Evolutionary conservation across 37 sponge, comb jelly and placozoan species (phyloP), one percentile per base, ranked within the genome.

Genomic region (Petrosia ficiformis): DNA sequence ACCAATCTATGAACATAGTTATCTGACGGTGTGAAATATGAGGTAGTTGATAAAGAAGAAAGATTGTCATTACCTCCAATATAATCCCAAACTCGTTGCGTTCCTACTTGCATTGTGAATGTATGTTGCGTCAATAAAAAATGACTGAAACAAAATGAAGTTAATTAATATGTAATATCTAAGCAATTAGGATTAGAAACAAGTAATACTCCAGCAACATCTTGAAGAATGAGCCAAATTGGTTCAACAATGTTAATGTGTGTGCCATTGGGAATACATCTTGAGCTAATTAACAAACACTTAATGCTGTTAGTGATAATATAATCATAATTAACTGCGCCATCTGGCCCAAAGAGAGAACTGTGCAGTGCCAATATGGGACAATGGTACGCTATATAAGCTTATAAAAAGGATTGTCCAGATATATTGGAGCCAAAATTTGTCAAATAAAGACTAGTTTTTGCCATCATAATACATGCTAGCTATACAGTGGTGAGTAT

Each of bases 1-100:
- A 98, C 89, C 76, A 98, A 83, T 8, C 99, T 71, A 65, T 98
- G 99, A 10, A 98, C 99, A 75, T 93, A 98, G 74, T 98, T 98
- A 60, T 98, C 99, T 83, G n/a, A n/a, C n/a, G n/a, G n/a, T n/a
- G n/a, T n/a, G n/a, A n/a, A n/a, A n/a, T 36, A 74, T 3, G 25
- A 70, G 0, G 48, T 35, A 43, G 16, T 2, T 4, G 19, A 19
- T 22, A 10, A 33, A 24, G 29, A 21, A 35, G 1, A 67, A 32
- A n/a, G 33, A 32, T 30, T 65, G 11, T 30, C 25, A n/a, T 48
- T 11, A 93, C 94, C 94, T 88, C 92, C 95, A 42, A 80, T 72
- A 60, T 98, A 98, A 76, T 98, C 96, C 99, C 99, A 98, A 30
- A 98, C 99, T 68, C 99, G 56, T 57, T 85, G 82, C 0, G 76